phyloP scores from a whole-genome alignment of 2,888 invertebrate species.

The Sarcophaga subvicina region DNA sequence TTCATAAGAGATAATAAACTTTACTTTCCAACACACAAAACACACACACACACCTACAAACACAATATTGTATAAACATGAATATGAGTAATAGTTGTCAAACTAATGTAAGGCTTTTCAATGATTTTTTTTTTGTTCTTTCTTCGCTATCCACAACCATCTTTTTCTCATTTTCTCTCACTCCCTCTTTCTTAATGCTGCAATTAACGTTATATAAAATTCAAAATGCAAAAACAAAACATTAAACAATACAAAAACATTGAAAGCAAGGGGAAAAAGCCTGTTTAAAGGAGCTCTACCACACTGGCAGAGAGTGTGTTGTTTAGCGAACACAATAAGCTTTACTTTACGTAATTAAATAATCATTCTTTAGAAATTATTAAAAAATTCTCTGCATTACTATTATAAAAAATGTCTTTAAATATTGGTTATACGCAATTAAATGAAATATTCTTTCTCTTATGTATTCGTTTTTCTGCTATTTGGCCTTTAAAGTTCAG shows the following conservation, averaged over 20 bases:
- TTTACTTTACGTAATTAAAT: constrained; percentile 40
- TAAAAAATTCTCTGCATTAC: neutral
- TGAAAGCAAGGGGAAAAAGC: neutral
- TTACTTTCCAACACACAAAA: neutral
- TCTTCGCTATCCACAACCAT: neutral
- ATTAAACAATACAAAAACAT: neutral
- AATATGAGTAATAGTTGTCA: neutral
- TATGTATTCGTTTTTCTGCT: neutral
- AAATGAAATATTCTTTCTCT: neutral
- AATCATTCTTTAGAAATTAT: neutral
- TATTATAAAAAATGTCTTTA: neutral
- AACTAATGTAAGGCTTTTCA: neutral
- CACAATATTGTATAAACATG: neutral
- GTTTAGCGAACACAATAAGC: neutral
- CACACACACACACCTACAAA: neutral
- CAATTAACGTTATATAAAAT: neutral
- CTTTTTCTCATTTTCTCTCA: neutral
- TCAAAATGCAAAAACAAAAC: neutral
- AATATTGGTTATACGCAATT: neutral
- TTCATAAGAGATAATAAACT: constrained; percentile 49
- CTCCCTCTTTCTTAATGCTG: neutral
- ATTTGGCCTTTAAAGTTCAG: constrained; percentile 21
- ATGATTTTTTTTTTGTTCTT: neutral
- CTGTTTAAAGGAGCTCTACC: neutral
- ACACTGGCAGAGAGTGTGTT: neutral